Base-by-base conservation (phyloP, 1,140 invertebrate genomes). In the Neuroterus valhalla region DNA sequence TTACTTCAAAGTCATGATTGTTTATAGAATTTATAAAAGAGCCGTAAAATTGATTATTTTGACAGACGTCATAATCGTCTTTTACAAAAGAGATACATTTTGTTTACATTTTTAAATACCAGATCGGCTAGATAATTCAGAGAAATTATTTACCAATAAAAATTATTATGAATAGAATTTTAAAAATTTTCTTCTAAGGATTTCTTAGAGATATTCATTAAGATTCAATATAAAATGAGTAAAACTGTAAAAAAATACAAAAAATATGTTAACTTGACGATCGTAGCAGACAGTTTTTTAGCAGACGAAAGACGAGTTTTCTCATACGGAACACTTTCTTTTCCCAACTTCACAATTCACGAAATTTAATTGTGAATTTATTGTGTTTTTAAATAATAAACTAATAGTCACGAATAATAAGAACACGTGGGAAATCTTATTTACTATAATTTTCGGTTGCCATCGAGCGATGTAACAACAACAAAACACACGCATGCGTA, bases 281-380 rank as follows among this genome's bases (percentile, higher is more conserved):
- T 48, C 2, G 12, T 62, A 62, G 55, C 55, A 62, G 55, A 62
- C 55, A 15, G 14, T 62, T 62, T 26, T 62, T 23, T 31, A 62
- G 46, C 46, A 48, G 17, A 48, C 46, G 3, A 38, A 38, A 38
- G 6, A 38, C 31, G 10, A 38, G 6, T 38, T 38, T 38, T 38
- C 3, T 38, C 31, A 38, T 38, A 8, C 31, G 31, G 6, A 5
- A 4, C 31, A 38, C 10, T 38, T 31, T 38, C 31, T 38, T 38
- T 8, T 38, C 1, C 31, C 31, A 8, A 38, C 31, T 38, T 38
- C 31, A 38, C 31, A 38, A 5, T 38, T 38, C 10, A 38, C 31
- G 6, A 38, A 10, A 8, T 38, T 38, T 5, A 8, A 38, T 38
- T 38, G 1, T 38, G 10, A 38, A 6, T 8, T 38, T 1, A 8